Base-by-base conservation (phyloP, 2,797 vertebrate species). In the Gambusia yucatana region DNA sequence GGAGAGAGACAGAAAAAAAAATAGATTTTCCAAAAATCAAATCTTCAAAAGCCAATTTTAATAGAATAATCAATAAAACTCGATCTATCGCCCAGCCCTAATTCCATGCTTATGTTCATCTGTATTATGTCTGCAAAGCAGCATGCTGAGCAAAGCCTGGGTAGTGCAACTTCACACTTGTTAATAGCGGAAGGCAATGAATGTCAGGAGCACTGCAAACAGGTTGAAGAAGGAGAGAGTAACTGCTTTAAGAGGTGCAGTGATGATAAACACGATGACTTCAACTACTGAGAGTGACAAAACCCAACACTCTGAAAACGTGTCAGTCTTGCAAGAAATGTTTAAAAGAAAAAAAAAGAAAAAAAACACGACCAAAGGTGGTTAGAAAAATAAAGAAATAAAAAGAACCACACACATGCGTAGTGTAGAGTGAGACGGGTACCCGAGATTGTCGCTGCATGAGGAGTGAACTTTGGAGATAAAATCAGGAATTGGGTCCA, bases 401-500 rank as follows among this genome's bases (percentile, higher is more conserved):
- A 52, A 69, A 16, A 69, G 5, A 75, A 73, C 77, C 46, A 75
- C 77, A 79, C 77, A 59, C 87, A 95, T 93, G 92, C 95, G 10
- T 72, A 78, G 88, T 57, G 75, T 55, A 90, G 92, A 93, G 93
- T 75, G 81, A 94, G 92, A 89, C 43, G 72, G 88, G 93, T 98
- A 99, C 98, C 98, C 98, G 86, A 96, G 95, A 95, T 96, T 96
- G 93, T 95, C 94, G 91, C 95, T 84, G 86, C 90, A 93, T 79
- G 89, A 92, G 79, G 93, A 91, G 76, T 84, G 95, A 89, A 91
- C 95, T 83, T 96, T 90, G 86, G 95, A 96, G 96, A 94, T 95
- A 77, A 97, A 94, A 90, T 98, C 98, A 44, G 97, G 96, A 93
- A 96, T 96, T 93, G 98, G 94, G 83, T 98, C 98, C 98, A 96